Percentiles rank a stretch among this genome's conserved stretches.
Conservation (phyloP, 2,888 invertebrate species). For the Tenthredo mesomela region DNA sequence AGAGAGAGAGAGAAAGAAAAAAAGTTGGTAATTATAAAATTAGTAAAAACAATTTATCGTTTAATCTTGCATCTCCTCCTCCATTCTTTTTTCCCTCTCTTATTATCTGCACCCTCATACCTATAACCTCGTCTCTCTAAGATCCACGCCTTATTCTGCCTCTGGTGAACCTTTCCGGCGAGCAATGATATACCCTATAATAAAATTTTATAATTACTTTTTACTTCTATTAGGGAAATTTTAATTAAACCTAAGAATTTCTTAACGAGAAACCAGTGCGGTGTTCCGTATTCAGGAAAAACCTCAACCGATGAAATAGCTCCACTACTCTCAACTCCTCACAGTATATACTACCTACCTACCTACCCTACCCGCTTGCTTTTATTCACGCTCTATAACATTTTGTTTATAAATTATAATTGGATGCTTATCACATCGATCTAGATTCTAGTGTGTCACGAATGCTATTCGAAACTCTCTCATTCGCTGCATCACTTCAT, state of each 20-base stretch:
- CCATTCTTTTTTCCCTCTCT: constrained; percentile 29
- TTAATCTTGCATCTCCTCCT: constrained; percentile 65
- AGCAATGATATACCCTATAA: constrained; percentile 64
- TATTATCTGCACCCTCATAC: constrained; percentile 49
- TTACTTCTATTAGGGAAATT: constrained; percentile 71
- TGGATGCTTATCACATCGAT: constrained; percentile 21
- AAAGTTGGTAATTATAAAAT: constrained; percentile 68
- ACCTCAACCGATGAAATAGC: constrained; percentile 33
- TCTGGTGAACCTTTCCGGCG: constrained; percentile 51
- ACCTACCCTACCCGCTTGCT: background rate
- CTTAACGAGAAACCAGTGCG: constrained; percentile 61
- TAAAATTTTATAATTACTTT: constrained; percentile 74
- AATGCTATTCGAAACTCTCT: background rate
- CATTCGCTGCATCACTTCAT: background rate
- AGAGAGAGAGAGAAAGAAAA: background rate
- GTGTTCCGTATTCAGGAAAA: constrained; percentile 44
- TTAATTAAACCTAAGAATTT: constrained; percentile 73
- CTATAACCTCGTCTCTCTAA: constrained; percentile 56
- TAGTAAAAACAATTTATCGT: constrained; percentile 72
- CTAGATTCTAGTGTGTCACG: constrained; percentile 18
- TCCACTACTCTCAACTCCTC: too few relatives aligned
- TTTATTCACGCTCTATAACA: constrained; percentile 19
- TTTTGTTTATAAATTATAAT: constrained; percentile 26
- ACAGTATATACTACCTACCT: too few relatives aligned
- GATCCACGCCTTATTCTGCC: constrained; percentile 58